Base-by-base conservation (phyloP, 1,140 invertebrate species). In the Eubasilissa regina region DNA sequence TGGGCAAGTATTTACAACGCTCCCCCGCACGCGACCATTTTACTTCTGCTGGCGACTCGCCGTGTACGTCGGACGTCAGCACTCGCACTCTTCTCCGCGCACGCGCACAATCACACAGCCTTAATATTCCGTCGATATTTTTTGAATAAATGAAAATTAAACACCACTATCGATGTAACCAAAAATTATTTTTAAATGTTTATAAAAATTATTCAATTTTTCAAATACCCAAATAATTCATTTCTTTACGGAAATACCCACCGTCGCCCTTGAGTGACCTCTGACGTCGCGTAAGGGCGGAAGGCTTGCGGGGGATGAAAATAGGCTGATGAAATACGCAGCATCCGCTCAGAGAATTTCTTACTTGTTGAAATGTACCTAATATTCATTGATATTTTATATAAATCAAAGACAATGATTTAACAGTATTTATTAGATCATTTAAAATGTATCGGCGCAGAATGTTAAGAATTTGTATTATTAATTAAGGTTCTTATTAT, bases 81-180 rank as follows among this genome's bases (percentile, higher is more conserved):
- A 25, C 51, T 19, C 70, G 56, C n/a, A 74, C 51, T 35, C 53
- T 43, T 56, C 6, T 21, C 12, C 51, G 70, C 70, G 19, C 70
- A 55, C 44, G 70, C 70, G 70, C 53, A 43, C 7, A 15, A 8
- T 51, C 4, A 15, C 13, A 7, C 10, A 3, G n/a, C 25, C 25
- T 44, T 17, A 51, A 45, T 74, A 44, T 74, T 74, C 70, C 17
- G 70, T 74, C 70, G 44, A 74, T 74, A 74, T 17, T 74, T 43
- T 17, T 15, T 11, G n/a, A 55, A 13, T 12, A 35, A 55, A 13
- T 25, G 51, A 10, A 55, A 74, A 74, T 56, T 44, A 43, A 74
- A 56, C 56, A n/a, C 43, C 12, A 13, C 56, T 35, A 9, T 55
- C 56, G 43, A 56, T 74, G 55, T n/a, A 21, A 74, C 51, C 25